These are phyloP conservation scores for Heliconius erato DNA, from an alignment of 2,888 invertebrate genomes.

Conservation along the genomic window DNA sequence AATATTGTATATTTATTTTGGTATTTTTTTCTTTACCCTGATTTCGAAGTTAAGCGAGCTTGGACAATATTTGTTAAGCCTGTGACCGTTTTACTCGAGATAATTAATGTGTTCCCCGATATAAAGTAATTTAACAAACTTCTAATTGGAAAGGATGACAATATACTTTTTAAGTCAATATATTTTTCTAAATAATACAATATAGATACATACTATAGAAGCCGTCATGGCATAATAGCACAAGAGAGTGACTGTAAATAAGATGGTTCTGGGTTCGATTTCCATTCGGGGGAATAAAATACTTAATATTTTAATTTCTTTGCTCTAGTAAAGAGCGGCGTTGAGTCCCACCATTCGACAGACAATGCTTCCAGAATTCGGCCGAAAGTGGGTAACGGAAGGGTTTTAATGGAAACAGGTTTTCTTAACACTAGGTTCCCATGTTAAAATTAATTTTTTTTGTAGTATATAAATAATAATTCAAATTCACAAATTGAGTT, in stretches of 20 bases:
- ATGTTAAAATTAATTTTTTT: background rate
- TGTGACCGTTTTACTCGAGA: conserved; percentile 75
- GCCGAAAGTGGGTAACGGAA: background rate
- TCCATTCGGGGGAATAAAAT: no score
- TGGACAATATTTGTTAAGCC: conserved; percentile 80
- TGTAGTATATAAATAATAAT: background rate
- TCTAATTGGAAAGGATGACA: conserved; percentile 47
- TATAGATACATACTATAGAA: background rate
- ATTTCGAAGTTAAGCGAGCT: conserved; percentile 77
- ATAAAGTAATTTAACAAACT: conserved; percentile 69
- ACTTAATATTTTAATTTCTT: background rate
- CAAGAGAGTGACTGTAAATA: background rate
- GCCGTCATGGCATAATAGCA: background rate
- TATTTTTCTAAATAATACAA: background rate
- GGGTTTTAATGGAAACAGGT: no score
- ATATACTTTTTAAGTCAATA: conserved; percentile 27
- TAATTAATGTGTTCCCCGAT: conserved; percentile 74
- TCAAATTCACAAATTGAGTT: no score
- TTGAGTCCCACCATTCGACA: background rate
- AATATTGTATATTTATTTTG: conserved; percentile 4
- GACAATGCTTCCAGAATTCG: background rate
- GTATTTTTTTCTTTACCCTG: conserved; percentile 74
- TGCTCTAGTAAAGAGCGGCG: background rate
- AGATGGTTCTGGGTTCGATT: background rate
- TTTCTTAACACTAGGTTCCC: no score